Conservation (phyloP, 2,113 vertebrate genomes). For the Eublepharis macularius region DNA sequence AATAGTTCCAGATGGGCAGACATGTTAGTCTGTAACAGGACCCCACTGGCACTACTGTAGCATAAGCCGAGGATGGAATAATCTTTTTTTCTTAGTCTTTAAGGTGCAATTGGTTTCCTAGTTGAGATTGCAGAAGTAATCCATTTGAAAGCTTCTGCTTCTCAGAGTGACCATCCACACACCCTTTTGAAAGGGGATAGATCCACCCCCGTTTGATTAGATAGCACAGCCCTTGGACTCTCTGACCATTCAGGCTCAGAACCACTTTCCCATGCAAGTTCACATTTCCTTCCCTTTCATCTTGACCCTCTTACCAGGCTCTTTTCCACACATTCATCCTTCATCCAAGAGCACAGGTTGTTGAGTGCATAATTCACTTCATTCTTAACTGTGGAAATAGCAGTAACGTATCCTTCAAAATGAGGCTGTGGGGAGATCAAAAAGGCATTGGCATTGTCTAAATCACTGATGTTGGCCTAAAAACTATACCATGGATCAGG, state of each 20-base stretch:
- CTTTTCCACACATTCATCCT: constrained; percentile 77
- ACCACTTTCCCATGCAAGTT: not conserved
- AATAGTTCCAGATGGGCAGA: no score
- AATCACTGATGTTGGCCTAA: rapidly evolving
- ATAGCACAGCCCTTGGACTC: not conserved
- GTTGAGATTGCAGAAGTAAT: no score
- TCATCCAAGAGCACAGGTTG: constrained; percentile 85
- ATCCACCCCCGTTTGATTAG: not conserved
- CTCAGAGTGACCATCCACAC: not conserved
- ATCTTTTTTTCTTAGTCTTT: no score
- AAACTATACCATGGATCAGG: not conserved
- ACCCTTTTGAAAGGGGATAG: not conserved
- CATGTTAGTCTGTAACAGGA: no score
- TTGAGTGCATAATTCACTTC: constrained; percentile 79
- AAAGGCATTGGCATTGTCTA: not conserved
- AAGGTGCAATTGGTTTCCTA: no score
- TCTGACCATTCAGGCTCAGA: not conserved
- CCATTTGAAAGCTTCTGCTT: no score
- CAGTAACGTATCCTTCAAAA: constrained; percentile 81
- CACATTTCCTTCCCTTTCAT: not conserved
- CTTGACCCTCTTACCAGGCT: constrained; percentile 77
- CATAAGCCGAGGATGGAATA: no score
- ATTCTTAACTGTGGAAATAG: constrained; percentile 77
- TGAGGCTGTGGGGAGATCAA: constrained; percentile 72
- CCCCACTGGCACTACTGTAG: no score